Base-by-base conservation (phyloP, 2,797 vertebrate species). In the Lagocephalus sceleratus region DNA sequence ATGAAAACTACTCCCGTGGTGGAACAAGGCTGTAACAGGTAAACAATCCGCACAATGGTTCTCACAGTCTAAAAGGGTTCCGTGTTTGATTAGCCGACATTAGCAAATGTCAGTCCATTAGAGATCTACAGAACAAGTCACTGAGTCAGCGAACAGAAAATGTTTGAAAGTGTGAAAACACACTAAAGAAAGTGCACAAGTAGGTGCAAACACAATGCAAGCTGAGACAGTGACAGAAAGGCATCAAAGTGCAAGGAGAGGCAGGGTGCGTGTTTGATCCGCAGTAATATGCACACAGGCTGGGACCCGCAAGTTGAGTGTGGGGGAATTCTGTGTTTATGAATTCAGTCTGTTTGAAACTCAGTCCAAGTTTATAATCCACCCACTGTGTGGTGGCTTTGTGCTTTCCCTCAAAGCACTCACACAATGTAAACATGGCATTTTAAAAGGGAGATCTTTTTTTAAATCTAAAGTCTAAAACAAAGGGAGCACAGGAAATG, bases 281-380 rank as follows among this genome's bases (percentile, higher is more conserved):
- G 40, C 49, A 58, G 65, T 66, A 72, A 79, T 78, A 72, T 63
- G 80, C 82, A 67, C 50, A 75, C 85, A 83, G 82, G 83, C 85
- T 69, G 79, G 62, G 76, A 89, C 85, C 83, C 76, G 76, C 42
- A 63, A 73, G 69, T 79, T 20, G 78, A 85, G 70, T 79, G 76
- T 73, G 79, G 84, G 85, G 84, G 85, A 82, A 83, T 86, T 87
- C 81, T 83, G 47, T 85, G 84, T 90, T 87, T 90, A 87, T 89
- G 85, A 83, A 65, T 80, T 79, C 76, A 75, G 75, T 85, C 79
- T 79, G 84, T 90, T 89, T 89, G 89, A 89, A 90, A 90, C 82
- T 75, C 72, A 12, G 75, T 89, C 87, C 88, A 89, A 89, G 86
- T 89, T 87, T 89, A 82, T 85, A 85, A 89, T 89, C 83, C 84